phyloP scores from a whole-genome alignment of 2,113 vertebrate genomes.

The Lasiurus cinereus region DNA sequence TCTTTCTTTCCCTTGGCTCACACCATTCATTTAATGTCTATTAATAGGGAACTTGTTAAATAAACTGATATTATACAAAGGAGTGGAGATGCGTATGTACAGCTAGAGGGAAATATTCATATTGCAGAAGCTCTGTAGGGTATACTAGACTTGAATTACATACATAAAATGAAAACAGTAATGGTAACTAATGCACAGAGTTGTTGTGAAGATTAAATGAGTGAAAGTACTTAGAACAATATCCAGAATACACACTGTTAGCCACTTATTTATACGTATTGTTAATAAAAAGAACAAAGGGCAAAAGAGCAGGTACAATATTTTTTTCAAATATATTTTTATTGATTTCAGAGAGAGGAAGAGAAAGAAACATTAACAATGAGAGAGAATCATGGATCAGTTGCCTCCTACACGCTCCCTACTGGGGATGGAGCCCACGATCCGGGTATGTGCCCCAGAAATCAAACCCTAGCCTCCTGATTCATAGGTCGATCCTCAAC shows the following conservation, averaged over 20 bases:
- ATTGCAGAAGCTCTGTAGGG: background rate
- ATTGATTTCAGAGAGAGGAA: background rate
- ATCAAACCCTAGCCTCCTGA: too few species aligned
- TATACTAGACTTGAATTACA: background rate
- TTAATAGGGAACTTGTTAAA: background rate
- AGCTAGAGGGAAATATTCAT: background rate
- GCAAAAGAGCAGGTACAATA: background rate
- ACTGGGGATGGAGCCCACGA: background rate
- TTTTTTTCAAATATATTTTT: background rate
- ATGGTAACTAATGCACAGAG: background rate
- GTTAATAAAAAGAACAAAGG: slow-evolving; percentile 49
- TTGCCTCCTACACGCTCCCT: background rate
- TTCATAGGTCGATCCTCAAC: too few species aligned
- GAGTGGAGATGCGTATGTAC: background rate
- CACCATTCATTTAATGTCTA: background rate
- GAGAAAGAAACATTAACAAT: background rate
- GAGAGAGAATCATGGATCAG: background rate
- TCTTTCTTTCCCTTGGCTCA: background rate
- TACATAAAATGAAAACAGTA: slow-evolving; percentile 17
- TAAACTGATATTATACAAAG: background rate
- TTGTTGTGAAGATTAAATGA: slow-evolving; percentile 9
- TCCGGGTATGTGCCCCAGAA: too few species aligned
- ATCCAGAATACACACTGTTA: background rate
- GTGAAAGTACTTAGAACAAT: background rate
- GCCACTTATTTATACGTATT: background rate